A percentile compares a stretch with the other conserved stretches of the same genome.
phyloP scores from a whole-genome alignment of 1,140 invertebrate species.

The Pseudomyrmex flavicornis region DNA sequence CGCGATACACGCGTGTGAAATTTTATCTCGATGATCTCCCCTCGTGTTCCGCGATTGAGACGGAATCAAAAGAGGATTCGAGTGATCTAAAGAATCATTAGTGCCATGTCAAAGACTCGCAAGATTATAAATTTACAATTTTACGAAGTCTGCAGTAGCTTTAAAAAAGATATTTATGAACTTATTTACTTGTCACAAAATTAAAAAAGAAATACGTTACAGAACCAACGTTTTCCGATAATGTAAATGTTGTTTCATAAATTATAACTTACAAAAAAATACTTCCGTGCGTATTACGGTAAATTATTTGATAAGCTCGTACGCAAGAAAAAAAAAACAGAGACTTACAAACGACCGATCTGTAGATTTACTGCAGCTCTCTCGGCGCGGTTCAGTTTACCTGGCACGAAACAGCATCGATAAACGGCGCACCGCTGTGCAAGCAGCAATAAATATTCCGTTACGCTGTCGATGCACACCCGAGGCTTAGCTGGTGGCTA shows the following conservation, averaged over 20 bases:
- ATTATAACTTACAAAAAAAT: neutral
- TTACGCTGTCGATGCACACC: slow-evolving; percentile 38
- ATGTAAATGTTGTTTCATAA: too few relatives aligned
- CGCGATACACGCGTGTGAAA: slow-evolving; percentile 60
- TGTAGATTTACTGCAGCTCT: slow-evolving; percentile 18
- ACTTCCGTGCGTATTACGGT: neutral
- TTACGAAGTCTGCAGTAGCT: neutral
- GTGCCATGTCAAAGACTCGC: neutral
- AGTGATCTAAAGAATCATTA: neutral
- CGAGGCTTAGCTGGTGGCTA: slow-evolving; percentile 33
- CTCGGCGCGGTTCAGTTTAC: neutral
- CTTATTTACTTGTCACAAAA: too few relatives aligned
- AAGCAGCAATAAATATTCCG: slow-evolving; percentile 46
- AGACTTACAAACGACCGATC: slow-evolving; percentile 9
- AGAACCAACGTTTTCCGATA: too few relatives aligned
- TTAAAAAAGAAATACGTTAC: too few relatives aligned
- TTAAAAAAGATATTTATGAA: neutral
- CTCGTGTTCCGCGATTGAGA: neutral
- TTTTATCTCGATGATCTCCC: slow-evolving; percentile 49
- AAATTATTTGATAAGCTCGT: slow-evolving; percentile 1
- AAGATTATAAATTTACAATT: neutral
- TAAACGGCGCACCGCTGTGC: slow-evolving; percentile 21
- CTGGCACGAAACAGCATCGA: neutral
- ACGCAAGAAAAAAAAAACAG: neutral
- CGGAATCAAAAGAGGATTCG: slow-evolving; percentile 4